A percentile compares a stretch with the other conserved stretches of the same genome.
Conservation (phyloP, 2,797 vertebrate genomes). For the Paguma larvata region DNA sequence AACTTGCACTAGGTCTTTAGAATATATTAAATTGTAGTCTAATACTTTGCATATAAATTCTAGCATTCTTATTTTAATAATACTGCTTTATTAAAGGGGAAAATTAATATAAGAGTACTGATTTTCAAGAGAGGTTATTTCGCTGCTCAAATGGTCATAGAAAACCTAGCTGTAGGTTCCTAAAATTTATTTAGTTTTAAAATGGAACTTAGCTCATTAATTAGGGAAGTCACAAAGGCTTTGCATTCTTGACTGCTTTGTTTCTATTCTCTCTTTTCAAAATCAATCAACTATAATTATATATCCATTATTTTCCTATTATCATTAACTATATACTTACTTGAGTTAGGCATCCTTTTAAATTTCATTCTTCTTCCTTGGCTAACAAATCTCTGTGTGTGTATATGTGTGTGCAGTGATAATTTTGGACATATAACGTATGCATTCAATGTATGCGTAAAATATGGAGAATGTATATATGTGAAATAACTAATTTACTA, state of each 20-base stretch:
- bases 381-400: background rate
- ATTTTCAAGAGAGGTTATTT: constrained; percentile 8
- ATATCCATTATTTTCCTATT: background rate
- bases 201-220: background rate
- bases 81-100: background rate
- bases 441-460: background rate
- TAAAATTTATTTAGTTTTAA: background rate
- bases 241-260: background rate
- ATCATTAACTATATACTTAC: background rate
- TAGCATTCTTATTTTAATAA: background rate
- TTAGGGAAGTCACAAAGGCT: background rate
- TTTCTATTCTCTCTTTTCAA: background rate
- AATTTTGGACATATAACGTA: background rate
- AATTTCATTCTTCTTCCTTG: background rate
- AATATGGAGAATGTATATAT: background rate
- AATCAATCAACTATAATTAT: background rate
- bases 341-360: background rate
- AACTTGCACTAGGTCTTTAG: background rate
- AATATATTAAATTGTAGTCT: background rate
- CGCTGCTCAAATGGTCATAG: background rate
- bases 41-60: background rate
- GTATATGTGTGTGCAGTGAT: background rate
- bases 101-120: background rate
- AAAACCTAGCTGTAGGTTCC: background rate
- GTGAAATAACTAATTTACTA: background rate